Evolutionary conservation across 2,113 vertebrate species (phyloP).

Genomic region (Brachirus orientalis): DNA sequence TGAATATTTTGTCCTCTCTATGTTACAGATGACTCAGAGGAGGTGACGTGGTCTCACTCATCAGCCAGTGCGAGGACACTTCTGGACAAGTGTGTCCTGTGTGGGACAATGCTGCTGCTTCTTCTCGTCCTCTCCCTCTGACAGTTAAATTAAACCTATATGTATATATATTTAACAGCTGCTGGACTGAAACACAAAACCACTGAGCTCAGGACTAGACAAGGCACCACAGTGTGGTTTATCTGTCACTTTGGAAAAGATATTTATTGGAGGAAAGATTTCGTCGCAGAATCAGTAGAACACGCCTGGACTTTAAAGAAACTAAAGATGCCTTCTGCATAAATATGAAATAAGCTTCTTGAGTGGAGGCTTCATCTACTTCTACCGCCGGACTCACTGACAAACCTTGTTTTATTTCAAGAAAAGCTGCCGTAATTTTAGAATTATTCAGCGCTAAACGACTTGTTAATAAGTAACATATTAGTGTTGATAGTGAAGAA

Average conservation of each 20-base stretch:
- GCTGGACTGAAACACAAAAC: background rate
- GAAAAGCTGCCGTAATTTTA: no score
- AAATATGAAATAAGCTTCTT: no score
- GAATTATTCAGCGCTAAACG: no score
- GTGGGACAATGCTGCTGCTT: constrained; percentile 18
- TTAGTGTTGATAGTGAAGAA: no score
- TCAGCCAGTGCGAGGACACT: constrained; percentile 8
- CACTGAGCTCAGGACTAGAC: background rate
- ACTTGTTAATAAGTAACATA: no score
- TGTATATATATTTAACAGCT: no score
- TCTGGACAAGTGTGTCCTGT: background rate
- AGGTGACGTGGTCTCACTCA: constrained; percentile 57
- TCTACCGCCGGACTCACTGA: no score
- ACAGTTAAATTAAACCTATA: background rate
- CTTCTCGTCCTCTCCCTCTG: constrained; percentile 22
- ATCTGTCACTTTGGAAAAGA: background rate
- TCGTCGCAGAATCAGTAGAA: background rate
- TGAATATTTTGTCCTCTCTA: background rate
- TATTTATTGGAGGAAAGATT: constrained; percentile 2
- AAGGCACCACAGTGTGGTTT: background rate
- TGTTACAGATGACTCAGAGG: constrained; percentile 55
- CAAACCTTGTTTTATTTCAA: no score
- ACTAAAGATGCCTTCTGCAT: no score
- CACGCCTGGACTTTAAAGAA: background rate
- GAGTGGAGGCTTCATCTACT: no score